Evolutionary conservation across 2,113 vertebrate species (phyloP), one percentile per base, ranked within the genome.

Genomic region (Euleptes europaea): DNA sequence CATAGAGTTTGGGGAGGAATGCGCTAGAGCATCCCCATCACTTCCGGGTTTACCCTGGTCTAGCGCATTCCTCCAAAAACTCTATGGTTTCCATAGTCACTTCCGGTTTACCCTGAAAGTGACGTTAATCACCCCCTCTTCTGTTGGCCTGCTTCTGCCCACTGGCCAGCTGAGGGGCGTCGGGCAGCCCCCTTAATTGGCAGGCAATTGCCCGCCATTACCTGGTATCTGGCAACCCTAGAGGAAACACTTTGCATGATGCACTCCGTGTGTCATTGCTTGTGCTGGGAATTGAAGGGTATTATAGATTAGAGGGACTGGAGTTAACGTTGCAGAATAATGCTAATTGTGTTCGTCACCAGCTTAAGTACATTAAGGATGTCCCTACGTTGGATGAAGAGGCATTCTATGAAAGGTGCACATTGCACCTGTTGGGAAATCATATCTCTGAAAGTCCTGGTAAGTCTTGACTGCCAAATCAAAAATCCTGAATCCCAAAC

Each of bases 321-420:
- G 31, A 49, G 31, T 17, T 28, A 33, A 15, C 4, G 49, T 57
- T 33, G 31, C 31, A 54, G 23, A 79, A 40, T 73, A 14, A 33
- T n/a, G 83, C 13, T 72, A 40, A 78, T 72, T 78, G 21, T 79
- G 10, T 73, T 40, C 21, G 31, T 4, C 23, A 82, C 65, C 83
- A 96, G 95, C 92, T 95, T 57, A 89, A 83, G 79, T 96, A 94
- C 78, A 84, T 96, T 80, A 95, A 94, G 83, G 86, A 57, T 60
- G 89, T 90, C 4, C 28, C 91, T 21, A 33, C 66, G 11, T 94
- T 90, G 78, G 90, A 95, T 49, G 89, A 92, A 11, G 91, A 95
- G 1, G 89, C 93, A 2, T 96, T 95, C 89, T 91, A 94, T 63
- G 38, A 71, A 0, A 92, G 84, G 28, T 95, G 93, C 72, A 88